These are phyloP conservation scores for Thera britannica DNA, from an alignment of 2,888 invertebrate genomes.

Conservation along the genomic window DNA sequence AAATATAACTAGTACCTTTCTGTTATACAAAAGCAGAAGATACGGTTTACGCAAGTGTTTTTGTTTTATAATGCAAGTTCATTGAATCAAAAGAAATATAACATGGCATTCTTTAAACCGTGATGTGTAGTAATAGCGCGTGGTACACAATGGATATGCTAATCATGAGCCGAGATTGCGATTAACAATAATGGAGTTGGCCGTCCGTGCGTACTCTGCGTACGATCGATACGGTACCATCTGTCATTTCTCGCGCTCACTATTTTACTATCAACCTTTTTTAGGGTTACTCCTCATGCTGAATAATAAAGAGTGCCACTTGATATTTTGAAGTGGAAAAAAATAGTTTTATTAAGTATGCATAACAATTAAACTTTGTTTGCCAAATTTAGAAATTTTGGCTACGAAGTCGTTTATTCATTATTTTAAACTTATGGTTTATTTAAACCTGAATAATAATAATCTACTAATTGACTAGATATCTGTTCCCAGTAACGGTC, in stretches of 20 bases:
- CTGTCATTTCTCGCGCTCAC: constrained; percentile 53
- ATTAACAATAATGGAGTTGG: constrained; percentile 68
- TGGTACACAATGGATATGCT: constrained; percentile 75
- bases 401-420: neutral
- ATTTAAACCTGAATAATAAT: too few relatives aligned
- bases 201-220: constrained; percentile 53
- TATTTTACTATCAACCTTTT: constrained; percentile 9
- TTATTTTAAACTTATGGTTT: too few relatives aligned
- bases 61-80: constrained; percentile 48
- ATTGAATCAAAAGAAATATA: constrained; percentile 46
- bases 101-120: constrained; percentile 6
- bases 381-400: too few relatives aligned
- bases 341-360: too few relatives aligned
- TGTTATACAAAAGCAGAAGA: neutral
- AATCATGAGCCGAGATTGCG: constrained; percentile 74
- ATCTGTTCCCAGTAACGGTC: too few relatives aligned
- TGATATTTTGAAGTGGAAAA: too few relatives aligned
- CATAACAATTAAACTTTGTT: too few relatives aligned
- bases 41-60: constrained; percentile 4
- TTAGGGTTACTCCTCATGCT: neutral
- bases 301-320: neutral
- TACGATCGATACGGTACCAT: constrained; percentile 71
- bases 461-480: too few relatives aligned
- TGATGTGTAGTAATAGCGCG: constrained; percentile 55
- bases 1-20: constrained; percentile 7